These are phyloP conservation scores for Chrysolina oricalcia DNA, from an alignment of 2,888 invertebrate genomes.

Conservation along the genomic window DNA sequence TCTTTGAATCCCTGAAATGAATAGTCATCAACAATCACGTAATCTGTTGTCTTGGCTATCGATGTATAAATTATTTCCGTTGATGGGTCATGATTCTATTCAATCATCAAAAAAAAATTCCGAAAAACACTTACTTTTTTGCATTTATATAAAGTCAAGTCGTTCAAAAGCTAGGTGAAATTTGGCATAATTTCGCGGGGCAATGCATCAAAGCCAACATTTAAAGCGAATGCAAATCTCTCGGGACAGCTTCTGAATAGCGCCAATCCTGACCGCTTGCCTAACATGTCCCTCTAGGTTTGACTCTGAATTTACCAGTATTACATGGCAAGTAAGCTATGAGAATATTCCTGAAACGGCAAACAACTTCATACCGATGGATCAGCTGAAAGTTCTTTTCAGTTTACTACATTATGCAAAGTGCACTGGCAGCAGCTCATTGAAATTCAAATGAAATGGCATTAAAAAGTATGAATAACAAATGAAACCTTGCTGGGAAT, in stretches of 20 bases:
- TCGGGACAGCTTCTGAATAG: slow-evolving; percentile 46
- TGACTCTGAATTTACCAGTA: slow-evolving; percentile 8
- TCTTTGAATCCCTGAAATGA: too few relatives aligned
- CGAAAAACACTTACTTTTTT: too few relatives aligned
- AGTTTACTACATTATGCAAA: slow-evolving; percentile 22
- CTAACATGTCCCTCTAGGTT: slow-evolving; percentile 45
- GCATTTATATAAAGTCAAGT: background rate
- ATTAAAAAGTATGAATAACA: slow-evolving; percentile 22
- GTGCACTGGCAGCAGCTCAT: slow-evolving; percentile 22
- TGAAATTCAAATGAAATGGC: slow-evolving; percentile 23
- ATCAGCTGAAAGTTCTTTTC: slow-evolving; percentile 25
- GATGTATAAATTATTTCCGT: too few relatives aligned
- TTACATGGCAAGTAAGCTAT: slow-evolving; percentile 19
- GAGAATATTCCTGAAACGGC: slow-evolving; percentile 26
- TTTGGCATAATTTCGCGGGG: background rate
- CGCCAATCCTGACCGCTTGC: slow-evolving; percentile 48
- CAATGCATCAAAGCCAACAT: slow-evolving; percentile 50
- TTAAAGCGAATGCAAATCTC: slow-evolving; percentile 49
- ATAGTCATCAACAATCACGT: too few relatives aligned
- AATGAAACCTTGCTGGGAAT: slow-evolving; percentile 13
- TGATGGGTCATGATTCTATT: too few relatives aligned
- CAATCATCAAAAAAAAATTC: too few relatives aligned
- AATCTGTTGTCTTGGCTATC: too few relatives aligned
- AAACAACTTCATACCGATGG: slow-evolving; percentile 29
- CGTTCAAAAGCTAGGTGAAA: slow-evolving; percentile 3